Evolutionary conservation across 2,113 vertebrate species (phyloP).

Genomic region (Opisthocomus hoazin): DNA sequence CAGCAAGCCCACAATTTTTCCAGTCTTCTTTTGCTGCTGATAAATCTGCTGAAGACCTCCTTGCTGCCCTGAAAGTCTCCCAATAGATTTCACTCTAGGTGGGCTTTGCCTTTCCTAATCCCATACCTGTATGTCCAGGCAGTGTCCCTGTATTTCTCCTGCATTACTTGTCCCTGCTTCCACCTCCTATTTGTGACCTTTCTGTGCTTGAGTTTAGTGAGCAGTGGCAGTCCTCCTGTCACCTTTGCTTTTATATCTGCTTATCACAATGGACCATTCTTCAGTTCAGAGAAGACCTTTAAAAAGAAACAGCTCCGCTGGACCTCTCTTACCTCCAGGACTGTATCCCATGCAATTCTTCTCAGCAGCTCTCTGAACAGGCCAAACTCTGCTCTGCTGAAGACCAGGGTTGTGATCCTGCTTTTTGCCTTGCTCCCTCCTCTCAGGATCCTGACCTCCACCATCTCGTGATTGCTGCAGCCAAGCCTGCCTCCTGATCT

Average conservation of each 20-base stretch:
- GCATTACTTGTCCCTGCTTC: neutral
- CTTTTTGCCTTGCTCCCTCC: neutral
- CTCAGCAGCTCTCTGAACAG: neutral
- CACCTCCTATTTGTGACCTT: neutral
- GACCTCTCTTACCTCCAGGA: neutral
- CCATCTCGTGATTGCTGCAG: fast-evolving
- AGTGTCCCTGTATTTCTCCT: neutral
- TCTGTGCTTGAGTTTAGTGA: neutral
- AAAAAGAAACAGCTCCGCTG: neutral
- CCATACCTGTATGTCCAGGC: neutral
- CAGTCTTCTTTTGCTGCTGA: neutral
- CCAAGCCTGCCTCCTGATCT: neutral
- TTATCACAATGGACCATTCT: neutral
- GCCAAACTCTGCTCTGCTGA: neutral
- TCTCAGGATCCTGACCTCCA: neutral
- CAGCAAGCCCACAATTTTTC: neutral
- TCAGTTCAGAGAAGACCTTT: neutral
- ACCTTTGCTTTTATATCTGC: neutral
- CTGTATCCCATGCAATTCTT: neutral
- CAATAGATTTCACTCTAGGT: neutral
- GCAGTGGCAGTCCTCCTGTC: neutral
- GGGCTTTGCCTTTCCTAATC: neutral
- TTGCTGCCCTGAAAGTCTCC: neutral
- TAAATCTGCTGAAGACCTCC: neutral
- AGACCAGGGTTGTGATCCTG: neutral